Conservation (phyloP, 1,140 invertebrate species). For the Pseudomyrmex pallidus region DNA sequence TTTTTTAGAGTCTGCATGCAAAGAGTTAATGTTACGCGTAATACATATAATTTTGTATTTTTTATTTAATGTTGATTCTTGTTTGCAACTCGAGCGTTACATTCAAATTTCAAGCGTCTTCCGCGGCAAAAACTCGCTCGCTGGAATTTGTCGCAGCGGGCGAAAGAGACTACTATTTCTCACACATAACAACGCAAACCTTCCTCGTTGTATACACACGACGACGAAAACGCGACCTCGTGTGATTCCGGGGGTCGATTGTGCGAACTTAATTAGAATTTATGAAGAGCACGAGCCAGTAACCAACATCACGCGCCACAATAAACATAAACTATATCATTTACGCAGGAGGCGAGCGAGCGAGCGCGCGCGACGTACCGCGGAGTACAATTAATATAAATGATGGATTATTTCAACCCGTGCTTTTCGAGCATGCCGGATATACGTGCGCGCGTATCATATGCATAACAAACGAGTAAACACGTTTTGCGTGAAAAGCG, state of each 20-base stretch:
- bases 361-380: slow-evolving; percentile 73
- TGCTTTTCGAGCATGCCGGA: slow-evolving; percentile 70
- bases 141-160: not conserved
- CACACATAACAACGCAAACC: slow-evolving; percentile 4
- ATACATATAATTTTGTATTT: too few species aligned
- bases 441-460: slow-evolving; percentile 63
- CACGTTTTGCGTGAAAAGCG: not conserved
- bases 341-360: slow-evolving; percentile 76
- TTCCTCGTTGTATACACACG: not conserved
- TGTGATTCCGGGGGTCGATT: slow-evolving; percentile 73
- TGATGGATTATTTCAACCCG: slow-evolving; percentile 79
- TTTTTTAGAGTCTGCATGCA: too few species aligned
- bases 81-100: too few species aligned
- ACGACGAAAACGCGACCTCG: slow-evolving; percentile 33
- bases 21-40: too few species aligned
- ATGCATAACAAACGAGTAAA: slow-evolving; percentile 35
- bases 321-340: slow-evolving; percentile 79
- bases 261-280: slow-evolving; percentile 83
- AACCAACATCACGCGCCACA: slow-evolving; percentile 61
- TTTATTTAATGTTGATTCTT: too few species aligned
- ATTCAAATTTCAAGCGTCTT: not conserved
- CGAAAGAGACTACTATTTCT: slow-evolving; percentile 8
- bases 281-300: slow-evolving; percentile 77
- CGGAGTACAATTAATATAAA: slow-evolving; percentile 83
- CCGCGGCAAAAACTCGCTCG: not conserved